A percentile compares a stretch with the other conserved stretches of the same genome.
Conservation (phyloP, 2,113 vertebrate species). For the Gasterosteus nipponicus region DNA sequence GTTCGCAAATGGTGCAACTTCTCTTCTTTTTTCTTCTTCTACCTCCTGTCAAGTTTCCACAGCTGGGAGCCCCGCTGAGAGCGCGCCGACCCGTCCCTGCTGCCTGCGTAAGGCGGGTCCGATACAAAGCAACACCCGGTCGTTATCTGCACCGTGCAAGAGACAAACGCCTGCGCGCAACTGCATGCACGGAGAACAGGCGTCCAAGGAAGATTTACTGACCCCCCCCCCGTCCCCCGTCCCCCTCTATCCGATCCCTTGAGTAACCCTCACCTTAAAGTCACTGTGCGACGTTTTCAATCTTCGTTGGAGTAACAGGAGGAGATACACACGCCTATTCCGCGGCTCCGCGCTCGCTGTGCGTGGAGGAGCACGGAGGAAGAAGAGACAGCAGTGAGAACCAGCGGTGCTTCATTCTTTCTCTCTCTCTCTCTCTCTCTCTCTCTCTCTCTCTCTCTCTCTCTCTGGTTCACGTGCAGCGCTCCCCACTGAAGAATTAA, state of each 20-base stretch:
- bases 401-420: slow-evolving; percentile 42
- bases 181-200: slow-evolving; percentile 8
- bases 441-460: slow-evolving; percentile 40
- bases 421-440: slow-evolving; percentile 28
- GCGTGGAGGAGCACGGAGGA: slow-evolving; percentile 42
- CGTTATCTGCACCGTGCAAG: neutral
- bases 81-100: slow-evolving; percentile 2
- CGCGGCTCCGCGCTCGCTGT: slow-evolving; percentile 64
- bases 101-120: slow-evolving; percentile 36
- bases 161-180: slow-evolving; percentile 5
- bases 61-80: slow-evolving; percentile 50
- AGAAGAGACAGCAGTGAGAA: slow-evolving; percentile 57
- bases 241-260: neutral
- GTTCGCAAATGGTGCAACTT: slow-evolving; percentile 68
- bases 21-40: neutral
- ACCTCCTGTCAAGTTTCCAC: slow-evolving; percentile 69
- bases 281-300: slow-evolving; percentile 25
- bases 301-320: slow-evolving; percentile 28
- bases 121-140: neutral
- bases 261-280: slow-evolving; percentile 65
- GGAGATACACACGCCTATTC: slow-evolving; percentile 73
- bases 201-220: slow-evolving; percentile 14
- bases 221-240: slow-evolving; percentile 12
- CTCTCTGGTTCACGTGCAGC: slow-evolving; percentile 49
- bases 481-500: slow-evolving; percentile 72